Evolutionary conservation across 2,888 invertebrate genomes (phyloP).

Genomic region (Brassicogethes aeneus): DNA sequence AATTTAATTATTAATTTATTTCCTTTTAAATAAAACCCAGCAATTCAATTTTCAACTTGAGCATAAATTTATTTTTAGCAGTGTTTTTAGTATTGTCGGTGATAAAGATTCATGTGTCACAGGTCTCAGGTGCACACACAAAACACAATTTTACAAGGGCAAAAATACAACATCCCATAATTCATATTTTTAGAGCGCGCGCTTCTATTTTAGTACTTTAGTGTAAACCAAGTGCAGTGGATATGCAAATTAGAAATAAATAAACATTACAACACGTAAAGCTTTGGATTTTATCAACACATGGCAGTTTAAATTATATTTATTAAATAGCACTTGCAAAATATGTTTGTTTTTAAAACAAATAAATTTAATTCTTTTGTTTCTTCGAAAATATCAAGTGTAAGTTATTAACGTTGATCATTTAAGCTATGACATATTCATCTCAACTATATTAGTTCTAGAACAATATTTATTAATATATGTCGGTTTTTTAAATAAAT

Average conservation of each 20-base stretch:
- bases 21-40: too few species aligned
- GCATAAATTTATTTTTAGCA: too few species aligned
- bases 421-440: too few species aligned
- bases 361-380: not conserved
- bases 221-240: too few species aligned
- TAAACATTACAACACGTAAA: not conserved
- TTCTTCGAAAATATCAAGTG: not conserved
- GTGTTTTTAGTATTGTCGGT: too few species aligned
- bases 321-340: not conserved
- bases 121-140: not conserved
- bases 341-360: not conserved
- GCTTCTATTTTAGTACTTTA: not conserved
- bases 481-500: too few species aligned
- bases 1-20: too few species aligned
- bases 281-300: not conserved
- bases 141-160: not conserved
- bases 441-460: too few species aligned
- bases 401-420: too few species aligned
- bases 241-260: not conserved
- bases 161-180: not conserved
- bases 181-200: not conserved
- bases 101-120: not conserved
- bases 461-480: too few species aligned
- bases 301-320: not conserved
- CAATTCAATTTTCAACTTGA: too few species aligned